Evolutionary conservation across 2,797 vertebrate genomes (phyloP).

Genomic region (Streptopelia turtur): DNA sequence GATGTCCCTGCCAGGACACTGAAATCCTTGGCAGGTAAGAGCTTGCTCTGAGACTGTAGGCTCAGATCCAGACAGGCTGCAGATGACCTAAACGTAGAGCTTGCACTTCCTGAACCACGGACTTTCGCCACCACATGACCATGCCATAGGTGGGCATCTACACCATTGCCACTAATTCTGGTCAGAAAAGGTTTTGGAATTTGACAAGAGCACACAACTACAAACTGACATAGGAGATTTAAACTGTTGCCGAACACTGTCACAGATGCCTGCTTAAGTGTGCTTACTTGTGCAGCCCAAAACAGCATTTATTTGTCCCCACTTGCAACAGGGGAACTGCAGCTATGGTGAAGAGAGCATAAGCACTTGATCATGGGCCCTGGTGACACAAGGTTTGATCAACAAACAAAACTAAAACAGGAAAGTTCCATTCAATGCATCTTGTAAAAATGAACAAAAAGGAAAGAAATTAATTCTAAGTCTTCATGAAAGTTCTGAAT

Average conservation of each 20-base stretch:
- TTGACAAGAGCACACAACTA: background rate
- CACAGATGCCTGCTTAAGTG: background rate
- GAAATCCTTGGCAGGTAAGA: background rate
- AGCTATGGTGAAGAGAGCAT: background rate
- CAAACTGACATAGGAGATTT: background rate
- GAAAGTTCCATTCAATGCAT: background rate
- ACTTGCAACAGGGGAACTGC: background rate
- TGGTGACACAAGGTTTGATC: background rate
- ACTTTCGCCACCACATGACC: fast-evolving
- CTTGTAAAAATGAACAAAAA: background rate
- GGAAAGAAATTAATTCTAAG: background rate
- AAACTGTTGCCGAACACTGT: background rate
- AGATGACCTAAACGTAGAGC: background rate
- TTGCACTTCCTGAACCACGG: background rate
- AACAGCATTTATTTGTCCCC: background rate
- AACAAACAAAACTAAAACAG: background rate
- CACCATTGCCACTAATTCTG: background rate
- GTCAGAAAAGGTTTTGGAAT: background rate
- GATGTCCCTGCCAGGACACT: background rate
- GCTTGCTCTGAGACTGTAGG: background rate
- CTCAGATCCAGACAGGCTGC: background rate
- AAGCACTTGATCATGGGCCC: background rate
- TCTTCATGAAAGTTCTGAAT: background rate
- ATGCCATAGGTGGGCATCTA: background rate
- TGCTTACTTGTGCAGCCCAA: background rate